These are phyloP conservation scores for Cryptus viduatorius DNA, from an alignment of 2,888 invertebrate species.

Conservation along the genomic window DNA sequence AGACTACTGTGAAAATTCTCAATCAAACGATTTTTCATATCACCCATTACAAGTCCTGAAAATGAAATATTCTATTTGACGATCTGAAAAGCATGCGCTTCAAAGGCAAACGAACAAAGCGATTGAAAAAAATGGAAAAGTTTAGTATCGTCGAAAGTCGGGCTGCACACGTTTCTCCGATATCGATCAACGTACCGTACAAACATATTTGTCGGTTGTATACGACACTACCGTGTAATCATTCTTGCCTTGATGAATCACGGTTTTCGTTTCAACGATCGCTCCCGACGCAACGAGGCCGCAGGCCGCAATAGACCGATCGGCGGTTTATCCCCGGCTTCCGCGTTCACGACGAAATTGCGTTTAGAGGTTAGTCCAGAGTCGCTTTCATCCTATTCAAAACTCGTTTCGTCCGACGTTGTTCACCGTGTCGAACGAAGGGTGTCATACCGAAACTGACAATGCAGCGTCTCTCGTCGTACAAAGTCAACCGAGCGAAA, in stretches of 20 bases:
- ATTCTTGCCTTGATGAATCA: slow-evolving; percentile 67
- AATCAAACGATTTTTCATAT: neutral
- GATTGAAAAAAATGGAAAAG: neutral
- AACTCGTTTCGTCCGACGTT: neutral
- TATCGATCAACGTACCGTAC: slow-evolving; percentile 24
- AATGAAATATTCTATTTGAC: neutral
- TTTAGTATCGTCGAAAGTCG: slow-evolving; percentile 2
- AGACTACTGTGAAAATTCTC: neutral
- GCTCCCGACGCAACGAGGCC: slow-evolving; percentile 59
- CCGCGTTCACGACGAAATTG: slow-evolving; percentile 66
- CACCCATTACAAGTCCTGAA: neutral
- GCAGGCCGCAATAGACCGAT: slow-evolving; percentile 67
- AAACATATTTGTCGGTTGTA: slow-evolving; percentile 50
- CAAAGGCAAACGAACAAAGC: neutral
- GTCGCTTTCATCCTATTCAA: slow-evolving; percentile 15
- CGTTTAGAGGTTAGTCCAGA: slow-evolving; percentile 52
- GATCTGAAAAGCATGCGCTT: neutral
- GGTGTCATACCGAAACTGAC: neutral
- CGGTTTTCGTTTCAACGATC: slow-evolving; percentile 65
- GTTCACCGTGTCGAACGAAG: slow-evolving; percentile 2
- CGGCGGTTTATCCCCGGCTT: slow-evolving; percentile 63
- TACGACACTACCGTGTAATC: slow-evolving; percentile 62
- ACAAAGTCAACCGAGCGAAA: no score
- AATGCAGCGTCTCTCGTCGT: neutral
- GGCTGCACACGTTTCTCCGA: slow-evolving; percentile 15